A percentile compares a stretch with the other conserved stretches of the same genome.
These are phyloP conservation scores for Allolobophora icterica DNA, from an alignment of 2,888 invertebrate species.

Conservation along the genomic window DNA sequence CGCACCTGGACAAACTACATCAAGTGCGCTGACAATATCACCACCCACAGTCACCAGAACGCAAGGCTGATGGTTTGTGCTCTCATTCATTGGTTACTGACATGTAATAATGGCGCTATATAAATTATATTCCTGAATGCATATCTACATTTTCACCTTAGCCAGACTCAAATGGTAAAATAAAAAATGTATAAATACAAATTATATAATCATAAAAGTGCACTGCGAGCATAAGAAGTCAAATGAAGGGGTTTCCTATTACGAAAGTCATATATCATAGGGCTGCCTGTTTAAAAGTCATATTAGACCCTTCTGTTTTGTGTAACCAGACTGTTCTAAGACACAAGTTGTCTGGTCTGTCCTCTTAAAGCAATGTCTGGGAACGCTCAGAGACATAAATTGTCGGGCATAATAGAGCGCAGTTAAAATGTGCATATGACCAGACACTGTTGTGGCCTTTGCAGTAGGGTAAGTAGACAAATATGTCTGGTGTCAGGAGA, in stretches of 20 bases:
- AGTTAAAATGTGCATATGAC: background rate
- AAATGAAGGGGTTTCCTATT: background rate
- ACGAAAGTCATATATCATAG: background rate
- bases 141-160: background rate
- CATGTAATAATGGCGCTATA: background rate
- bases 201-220: background rate
- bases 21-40: slow-evolving; percentile 48
- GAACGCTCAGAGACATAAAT: background rate
- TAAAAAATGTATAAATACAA: too few species aligned
- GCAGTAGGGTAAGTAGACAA: too few species aligned
- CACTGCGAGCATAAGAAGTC: background rate
- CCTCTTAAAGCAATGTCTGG: background rate
- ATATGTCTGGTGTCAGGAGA: too few species aligned
- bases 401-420: background rate
- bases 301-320: background rate
- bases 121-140: background rate
- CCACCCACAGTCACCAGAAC: background rate
- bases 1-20: slow-evolving; percentile 56
- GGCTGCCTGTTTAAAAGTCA: background rate
- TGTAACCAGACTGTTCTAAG: background rate
- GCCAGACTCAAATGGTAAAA: too few species aligned
- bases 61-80: background rate
- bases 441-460: too few species aligned
- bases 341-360: background rate
- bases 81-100: background rate